Conservation (phyloP, 2,888 invertebrate species). For the Congeria kusceri region DNA sequence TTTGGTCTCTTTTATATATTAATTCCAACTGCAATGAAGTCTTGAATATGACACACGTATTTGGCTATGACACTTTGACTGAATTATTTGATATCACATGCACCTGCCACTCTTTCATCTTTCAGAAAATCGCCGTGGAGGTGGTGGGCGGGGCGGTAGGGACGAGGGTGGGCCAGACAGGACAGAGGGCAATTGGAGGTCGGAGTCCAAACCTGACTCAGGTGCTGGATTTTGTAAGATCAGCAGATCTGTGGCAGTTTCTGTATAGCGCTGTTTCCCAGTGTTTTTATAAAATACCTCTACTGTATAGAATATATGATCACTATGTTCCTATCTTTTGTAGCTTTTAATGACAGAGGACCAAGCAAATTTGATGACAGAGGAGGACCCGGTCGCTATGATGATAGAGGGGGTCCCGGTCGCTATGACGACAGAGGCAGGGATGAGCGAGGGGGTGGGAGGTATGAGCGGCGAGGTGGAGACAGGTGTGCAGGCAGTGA, state of each 20-base stretch:
- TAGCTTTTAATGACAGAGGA: slow-evolving; percentile 57
- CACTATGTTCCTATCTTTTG: slow-evolving; percentile 27
- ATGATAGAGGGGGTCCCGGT: slow-evolving; percentile 32
- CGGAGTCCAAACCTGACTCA: slow-evolving; percentile 50
- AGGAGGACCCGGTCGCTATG: slow-evolving; percentile 37
- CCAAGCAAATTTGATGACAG: slow-evolving; percentile 58
- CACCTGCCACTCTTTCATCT: no score
- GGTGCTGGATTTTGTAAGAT: not conserved
- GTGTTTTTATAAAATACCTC: not conserved
- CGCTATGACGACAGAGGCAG: slow-evolving; percentile 51
- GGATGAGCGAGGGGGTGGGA: slow-evolving; percentile 9
- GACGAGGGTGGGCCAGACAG: slow-evolving; percentile 76
- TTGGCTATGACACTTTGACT: no score
- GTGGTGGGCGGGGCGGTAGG: slow-evolving; percentile 27
- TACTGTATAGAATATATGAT: not conserved
- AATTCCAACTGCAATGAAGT: no score
- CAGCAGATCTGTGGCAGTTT: not conserved
- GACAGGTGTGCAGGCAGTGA: no score
- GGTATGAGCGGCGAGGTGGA: not conserved
- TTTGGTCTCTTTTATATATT: no score
- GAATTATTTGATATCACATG: no score
- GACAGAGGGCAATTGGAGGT: slow-evolving; percentile 79
- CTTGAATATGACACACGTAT: no score
- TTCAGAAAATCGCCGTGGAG: no score
- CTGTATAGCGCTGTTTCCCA: not conserved